Evolutionary conservation across 2,113 vertebrate species (phyloP).

Genomic region (Phaetusa simplex): DNA sequence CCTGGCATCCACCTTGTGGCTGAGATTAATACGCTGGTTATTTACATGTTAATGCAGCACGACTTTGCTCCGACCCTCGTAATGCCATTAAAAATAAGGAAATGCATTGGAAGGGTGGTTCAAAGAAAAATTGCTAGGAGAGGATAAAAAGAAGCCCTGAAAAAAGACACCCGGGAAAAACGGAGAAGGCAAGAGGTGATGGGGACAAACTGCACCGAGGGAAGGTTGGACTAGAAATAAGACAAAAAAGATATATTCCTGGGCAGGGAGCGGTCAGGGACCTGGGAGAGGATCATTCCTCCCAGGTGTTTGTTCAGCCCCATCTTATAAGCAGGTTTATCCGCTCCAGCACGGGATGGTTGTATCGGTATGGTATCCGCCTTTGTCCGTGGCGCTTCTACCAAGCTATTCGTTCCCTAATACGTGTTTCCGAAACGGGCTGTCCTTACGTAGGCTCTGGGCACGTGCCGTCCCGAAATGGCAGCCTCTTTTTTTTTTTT

Average conservation of each 20-base stretch:
- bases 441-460: neutral
- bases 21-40: neutral
- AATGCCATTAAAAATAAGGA: neutral
- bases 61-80: neutral
- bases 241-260: neutral
- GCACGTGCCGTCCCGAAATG: neutral
- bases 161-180: neutral
- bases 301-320: neutral
- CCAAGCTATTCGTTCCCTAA: neutral
- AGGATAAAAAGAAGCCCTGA: neutral
- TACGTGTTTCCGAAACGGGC: neutral
- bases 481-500: neutral
- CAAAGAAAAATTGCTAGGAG: neutral
- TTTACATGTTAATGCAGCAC: neutral
- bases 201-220: neutral
- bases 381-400: neutral
- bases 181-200: neutral
- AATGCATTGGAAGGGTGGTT: neutral
- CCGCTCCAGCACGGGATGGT: fast-evolving
- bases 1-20: neutral
- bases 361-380: neutral
- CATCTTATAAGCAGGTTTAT: neutral
- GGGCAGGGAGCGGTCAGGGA: too few relatives aligned
- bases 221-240: neutral
- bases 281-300: neutral